Percentiles rank a stretch among this genome's conserved stretches.
Evolutionary conservation across 2,888 invertebrate species (phyloP).

Genomic region (Mesoligia furuncula): DNA sequence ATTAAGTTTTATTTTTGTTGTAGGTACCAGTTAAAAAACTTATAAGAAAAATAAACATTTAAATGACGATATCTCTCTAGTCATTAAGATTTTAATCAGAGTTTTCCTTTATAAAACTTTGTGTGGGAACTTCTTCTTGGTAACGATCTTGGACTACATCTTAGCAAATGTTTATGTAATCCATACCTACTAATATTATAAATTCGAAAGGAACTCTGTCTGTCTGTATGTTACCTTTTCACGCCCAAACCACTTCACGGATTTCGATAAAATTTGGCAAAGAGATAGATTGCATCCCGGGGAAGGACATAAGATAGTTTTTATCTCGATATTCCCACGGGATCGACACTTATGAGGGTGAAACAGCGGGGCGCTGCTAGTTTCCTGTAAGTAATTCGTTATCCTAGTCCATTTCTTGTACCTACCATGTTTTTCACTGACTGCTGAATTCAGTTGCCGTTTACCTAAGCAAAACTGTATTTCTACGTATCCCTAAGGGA

Average conservation of each 20-base stretch:
- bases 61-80: not conserved
- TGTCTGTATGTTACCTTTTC: too few species aligned
- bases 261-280: too few species aligned
- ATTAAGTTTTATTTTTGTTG: not conserved
- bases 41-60: conserved; percentile 1
- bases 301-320: too few species aligned
- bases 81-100: not conserved
- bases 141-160: not conserved
- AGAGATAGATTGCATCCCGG: too few species aligned
- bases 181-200: too few species aligned
- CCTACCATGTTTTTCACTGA: not conserved
- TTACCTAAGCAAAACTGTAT: not conserved
- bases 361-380: too few species aligned
- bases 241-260: too few species aligned
- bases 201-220: too few species aligned
- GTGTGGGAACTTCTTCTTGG: not conserved
- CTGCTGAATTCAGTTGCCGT: not conserved
- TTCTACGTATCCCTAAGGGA: not conserved
- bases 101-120: not conserved
- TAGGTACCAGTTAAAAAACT: not conserved
- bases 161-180: not conserved
- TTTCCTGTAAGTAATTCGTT: not conserved
- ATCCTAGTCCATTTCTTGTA: not conserved
- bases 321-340: too few species aligned
- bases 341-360: too few species aligned